A percentile compares a stretch with the other conserved stretches of the same genome.
Conservation (phyloP, 2,888 invertebrate species). For the Poecilobothrus nobilitatus region DNA sequence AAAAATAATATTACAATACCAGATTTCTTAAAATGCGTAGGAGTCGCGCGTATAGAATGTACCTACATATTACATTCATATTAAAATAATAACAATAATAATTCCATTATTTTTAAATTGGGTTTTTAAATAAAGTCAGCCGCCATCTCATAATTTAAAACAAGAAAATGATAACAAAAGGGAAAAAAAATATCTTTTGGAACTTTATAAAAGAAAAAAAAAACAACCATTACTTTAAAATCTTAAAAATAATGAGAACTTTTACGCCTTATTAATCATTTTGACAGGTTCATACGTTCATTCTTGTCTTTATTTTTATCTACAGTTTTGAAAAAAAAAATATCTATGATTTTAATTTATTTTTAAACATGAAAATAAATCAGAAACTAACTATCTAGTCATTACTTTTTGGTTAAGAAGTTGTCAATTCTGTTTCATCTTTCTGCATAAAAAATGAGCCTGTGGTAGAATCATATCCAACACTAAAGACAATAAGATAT, state of each 20-base stretch:
- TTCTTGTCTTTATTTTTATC: too few species aligned
- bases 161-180: not conserved
- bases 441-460: too few species aligned
- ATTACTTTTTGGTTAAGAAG: too few species aligned
- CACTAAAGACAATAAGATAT: too few species aligned
- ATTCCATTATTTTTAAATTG: not conserved
- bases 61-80: too few species aligned
- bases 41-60: not conserved
- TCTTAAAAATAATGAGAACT: conserved; percentile 7
- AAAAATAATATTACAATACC: not conserved
- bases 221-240: not conserved
- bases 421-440: too few species aligned
- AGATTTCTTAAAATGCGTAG: not conserved
- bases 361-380: too few species aligned
- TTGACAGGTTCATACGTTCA: not conserved
- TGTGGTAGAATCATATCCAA: too few species aligned
- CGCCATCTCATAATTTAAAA: conserved; percentile 3
- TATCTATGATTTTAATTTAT: too few species aligned
- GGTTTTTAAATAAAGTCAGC: not conserved
- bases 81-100: not conserved
- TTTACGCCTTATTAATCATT: conserved; percentile 11
- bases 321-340: too few species aligned
- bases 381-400: too few species aligned
- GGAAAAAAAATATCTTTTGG: not conserved
- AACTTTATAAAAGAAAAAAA: not conserved